Evolutionary conservation across 37 sponge, comb jelly and placozoan genomes (phyloP).

Genomic region (Dysidea cf. avara): DNA sequence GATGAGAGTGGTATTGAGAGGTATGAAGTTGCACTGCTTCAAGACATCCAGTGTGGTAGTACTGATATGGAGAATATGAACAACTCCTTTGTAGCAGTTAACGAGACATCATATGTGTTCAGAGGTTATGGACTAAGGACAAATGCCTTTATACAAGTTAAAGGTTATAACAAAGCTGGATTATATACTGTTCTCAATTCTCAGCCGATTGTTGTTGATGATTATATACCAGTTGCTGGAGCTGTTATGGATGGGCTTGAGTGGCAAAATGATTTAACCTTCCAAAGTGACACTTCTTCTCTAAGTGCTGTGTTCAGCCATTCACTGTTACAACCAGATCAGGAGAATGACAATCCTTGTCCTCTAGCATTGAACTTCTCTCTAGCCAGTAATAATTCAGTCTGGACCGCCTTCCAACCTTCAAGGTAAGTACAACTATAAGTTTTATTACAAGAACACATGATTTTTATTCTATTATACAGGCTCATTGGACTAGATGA

Average conservation of each 20-base stretch:
- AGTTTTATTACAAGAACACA: too few species aligned
- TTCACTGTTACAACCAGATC: conserved; percentile 30
- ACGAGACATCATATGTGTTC: conserved; percentile 7
- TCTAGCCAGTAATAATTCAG: background rate
- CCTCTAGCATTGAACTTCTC: conserved; percentile 18
- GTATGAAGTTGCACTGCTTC: conserved; percentile 57
- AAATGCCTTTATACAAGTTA: background rate
- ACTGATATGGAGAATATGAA: background rate
- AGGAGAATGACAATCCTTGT: conserved; percentile 37
- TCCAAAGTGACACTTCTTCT: conserved; percentile 53
- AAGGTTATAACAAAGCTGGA: conserved; percentile 52
- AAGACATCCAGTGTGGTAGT: conserved; percentile 33
- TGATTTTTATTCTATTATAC: background rate
- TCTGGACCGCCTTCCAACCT: conserved; percentile 39
- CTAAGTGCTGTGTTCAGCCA: conserved; percentile 62
- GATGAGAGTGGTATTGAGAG: conserved; percentile 54
- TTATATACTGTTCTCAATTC: conserved; percentile 20
- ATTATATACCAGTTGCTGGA: conserved; percentile 21
- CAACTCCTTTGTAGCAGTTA: background rate
- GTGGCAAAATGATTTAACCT: conserved; percentile 71
- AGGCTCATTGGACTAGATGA: conserved; percentile 17
- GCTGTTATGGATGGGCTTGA: conserved; percentile 64
- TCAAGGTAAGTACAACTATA: conserved; percentile 9
- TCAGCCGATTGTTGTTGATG: conserved; percentile 53
- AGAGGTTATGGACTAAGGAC: conserved; percentile 36